Conservation (phyloP, 2,113 vertebrate genomes). For the Rhombomys opimus region DNA sequence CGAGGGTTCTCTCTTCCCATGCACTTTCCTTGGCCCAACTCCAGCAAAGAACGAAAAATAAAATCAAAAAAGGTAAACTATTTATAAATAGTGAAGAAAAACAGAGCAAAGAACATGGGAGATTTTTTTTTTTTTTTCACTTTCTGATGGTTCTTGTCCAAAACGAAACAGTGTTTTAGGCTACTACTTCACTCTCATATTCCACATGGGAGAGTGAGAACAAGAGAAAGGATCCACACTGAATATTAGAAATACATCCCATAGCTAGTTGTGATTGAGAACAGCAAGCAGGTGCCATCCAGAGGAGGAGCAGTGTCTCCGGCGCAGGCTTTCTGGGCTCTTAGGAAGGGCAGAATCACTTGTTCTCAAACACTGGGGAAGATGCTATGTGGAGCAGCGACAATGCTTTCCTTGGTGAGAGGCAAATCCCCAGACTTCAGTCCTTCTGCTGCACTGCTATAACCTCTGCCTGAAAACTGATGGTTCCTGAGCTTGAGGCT, state of each 20-base stretch:
- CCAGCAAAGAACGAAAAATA: neutral
- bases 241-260: too few species aligned
- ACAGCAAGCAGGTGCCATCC: neutral
- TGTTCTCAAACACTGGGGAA: neutral
- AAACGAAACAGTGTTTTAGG: neutral
- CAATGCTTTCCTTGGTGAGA: neutral
- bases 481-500: neutral
- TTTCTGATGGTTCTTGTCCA: neutral
- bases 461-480: neutral
- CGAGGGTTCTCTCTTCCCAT: neutral
- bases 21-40: neutral
- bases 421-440: neutral
- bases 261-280: neutral
- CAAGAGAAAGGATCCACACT: neutral
- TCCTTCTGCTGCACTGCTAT: neutral
- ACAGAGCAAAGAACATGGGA: neutral
- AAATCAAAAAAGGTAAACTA: conserved; percentile 5
- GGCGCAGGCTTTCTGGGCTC: neutral
- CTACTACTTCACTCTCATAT: neutral
- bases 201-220: accelerated
- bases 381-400: accelerated
- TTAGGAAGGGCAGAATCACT: neutral
- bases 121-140: neutral
- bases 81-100: conserved; percentile 21
- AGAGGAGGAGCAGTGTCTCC: neutral